Evolutionary conservation across 2,888 invertebrate species (phyloP), one percentile per base, ranked within the genome.

Genomic region (Parnassius orleans): DNA sequence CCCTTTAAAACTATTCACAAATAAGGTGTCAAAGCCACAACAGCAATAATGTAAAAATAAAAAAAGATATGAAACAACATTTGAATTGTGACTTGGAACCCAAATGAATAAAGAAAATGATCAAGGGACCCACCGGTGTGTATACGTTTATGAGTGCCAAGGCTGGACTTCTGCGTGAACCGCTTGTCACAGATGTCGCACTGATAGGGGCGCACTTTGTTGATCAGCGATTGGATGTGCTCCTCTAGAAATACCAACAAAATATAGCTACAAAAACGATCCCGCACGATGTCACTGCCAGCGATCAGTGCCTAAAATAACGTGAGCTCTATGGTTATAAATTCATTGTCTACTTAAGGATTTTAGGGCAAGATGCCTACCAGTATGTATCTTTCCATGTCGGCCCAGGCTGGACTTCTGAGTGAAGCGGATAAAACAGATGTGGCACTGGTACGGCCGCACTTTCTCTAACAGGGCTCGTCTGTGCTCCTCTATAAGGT

Each of bases 151-250:
- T 96, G 96, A 78, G 95, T 95, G 89, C 95, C 96, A 76, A 96
- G 92, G 89, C 95, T 95, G 83, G 95, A 95, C 90, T 96, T 96
- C 92, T 96, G 96, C 72, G 95, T 95, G 90, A 96, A 96, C 83
- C 95, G 93, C 92, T 96, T 96, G 84, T 94, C 93, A 87, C 96
- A 96, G 81, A 95, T 92, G 86, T 95, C 95, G 86, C 96, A 96
- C 83, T 95, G 92, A 89, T 91, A 93, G 78, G 93, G 93, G 81
- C 93, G 92, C 88, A 92, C 92, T 92, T 92, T 92, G 92, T 92
- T 92, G 92, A 92, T 92, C 92, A 92, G 92, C 92, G 92, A 92
- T 90, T 92, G 92, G 88, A 92, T 92, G 92, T 92, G 92, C 88
- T 92, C 92, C 88, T 92, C 92, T 92, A 92, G 90, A 92, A 92